A percentile compares a stretch with the other conserved stretches of the same genome.
phyloP scores from a whole-genome alignment of 2,797 vertebrate genomes.

The Aldrovandia affinis region DNA sequence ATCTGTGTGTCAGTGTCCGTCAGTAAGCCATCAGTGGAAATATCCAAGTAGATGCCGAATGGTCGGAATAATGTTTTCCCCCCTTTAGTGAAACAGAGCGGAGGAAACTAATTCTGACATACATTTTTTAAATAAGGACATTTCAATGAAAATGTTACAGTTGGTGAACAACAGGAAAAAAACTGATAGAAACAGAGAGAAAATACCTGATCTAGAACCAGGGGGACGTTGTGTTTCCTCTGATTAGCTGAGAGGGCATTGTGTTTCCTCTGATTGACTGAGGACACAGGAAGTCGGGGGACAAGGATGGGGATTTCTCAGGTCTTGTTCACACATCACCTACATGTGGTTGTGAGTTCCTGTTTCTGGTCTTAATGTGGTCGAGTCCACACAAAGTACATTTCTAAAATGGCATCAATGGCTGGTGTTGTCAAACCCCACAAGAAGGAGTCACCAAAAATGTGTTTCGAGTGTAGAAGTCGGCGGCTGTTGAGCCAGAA shows the following conservation, averaged over 20 bases:
- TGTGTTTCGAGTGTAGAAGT: neutral
- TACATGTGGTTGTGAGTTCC: neutral
- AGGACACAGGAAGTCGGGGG: neutral
- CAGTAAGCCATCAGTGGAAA: neutral
- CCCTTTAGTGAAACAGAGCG: neutral
- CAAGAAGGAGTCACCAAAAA: conserved; percentile 4
- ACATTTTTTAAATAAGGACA: neutral
- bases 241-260: too few relatives aligned
- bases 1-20: neutral
- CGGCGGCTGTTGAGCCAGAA: neutral
- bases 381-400: neutral
- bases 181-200: neutral
- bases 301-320: neutral
- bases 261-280: neutral
- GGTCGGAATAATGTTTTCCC: neutral
- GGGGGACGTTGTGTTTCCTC: too few relatives aligned
- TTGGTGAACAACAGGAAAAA: neutral
- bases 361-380: neutral
- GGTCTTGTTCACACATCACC: too few relatives aligned
- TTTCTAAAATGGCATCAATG: neutral
- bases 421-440: neutral
- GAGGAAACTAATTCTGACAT: neutral
- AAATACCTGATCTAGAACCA: too few relatives aligned
- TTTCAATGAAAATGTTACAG: neutral
- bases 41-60: neutral